Evolutionary conservation across 2,797 vertebrate species (phyloP).

Genomic region (Staurois parvus): DNA sequence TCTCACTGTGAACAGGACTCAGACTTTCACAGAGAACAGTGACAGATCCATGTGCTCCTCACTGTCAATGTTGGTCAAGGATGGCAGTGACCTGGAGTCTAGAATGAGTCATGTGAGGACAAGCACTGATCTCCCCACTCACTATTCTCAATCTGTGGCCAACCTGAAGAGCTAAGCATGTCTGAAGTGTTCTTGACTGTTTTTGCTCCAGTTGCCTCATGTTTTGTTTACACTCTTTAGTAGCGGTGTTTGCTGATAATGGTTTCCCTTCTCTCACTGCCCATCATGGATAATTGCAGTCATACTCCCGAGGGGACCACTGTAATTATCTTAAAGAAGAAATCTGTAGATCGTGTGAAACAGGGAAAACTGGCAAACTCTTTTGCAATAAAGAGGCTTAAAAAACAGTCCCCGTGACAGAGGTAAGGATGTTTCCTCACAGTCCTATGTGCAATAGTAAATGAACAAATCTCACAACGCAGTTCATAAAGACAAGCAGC

Average conservation of each 20-base stretch:
- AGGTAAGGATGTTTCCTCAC: not conserved
- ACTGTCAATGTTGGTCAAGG: not conserved
- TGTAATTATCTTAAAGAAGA: slow-evolving; percentile 42
- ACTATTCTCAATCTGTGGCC: not conserved
- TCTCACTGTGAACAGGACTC: too few relatives aligned
- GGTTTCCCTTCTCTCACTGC: slow-evolving; percentile 19
- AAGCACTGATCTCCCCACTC: not conserved
- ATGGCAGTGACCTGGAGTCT: not conserved
- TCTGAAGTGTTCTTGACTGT: not conserved
- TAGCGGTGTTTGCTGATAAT: slow-evolving; percentile 11
- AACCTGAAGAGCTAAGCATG: not conserved
- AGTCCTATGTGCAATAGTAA: not conserved
- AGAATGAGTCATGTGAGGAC: not conserved
- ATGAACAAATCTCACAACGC: not conserved
- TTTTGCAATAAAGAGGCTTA: slow-evolving; percentile 42
- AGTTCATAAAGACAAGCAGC: not conserved
- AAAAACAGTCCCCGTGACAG: not conserved
- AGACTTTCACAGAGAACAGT: not conserved
- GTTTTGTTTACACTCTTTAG: slow-evolving; percentile 19
- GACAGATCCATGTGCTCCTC: not conserved
- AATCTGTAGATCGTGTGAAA: slow-evolving; percentile 1
- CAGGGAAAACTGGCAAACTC: slow-evolving; percentile 2
- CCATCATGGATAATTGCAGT: slow-evolving; percentile 41
- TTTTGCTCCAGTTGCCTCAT: not conserved
- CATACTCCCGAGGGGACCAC: slow-evolving; percentile 16